Conservation (phyloP, 2,888 invertebrate genomes). For the Clusia tigrina region DNA sequence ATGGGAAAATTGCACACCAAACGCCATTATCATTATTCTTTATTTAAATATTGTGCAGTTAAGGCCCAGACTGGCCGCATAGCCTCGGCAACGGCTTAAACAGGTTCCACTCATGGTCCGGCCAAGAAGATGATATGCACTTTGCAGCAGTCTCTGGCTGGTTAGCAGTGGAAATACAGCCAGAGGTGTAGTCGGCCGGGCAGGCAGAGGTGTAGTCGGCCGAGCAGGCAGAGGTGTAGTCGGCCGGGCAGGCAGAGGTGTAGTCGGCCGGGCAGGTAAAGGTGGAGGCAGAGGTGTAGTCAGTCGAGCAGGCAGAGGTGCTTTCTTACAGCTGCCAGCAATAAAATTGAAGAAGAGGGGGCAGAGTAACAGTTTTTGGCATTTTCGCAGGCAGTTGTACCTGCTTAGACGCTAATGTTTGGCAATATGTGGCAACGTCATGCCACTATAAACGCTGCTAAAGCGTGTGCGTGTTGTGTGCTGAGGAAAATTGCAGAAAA, state of each 20-base stretch:
- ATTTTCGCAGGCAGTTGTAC: background rate
- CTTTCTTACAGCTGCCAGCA: no score
- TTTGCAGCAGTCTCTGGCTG: background rate
- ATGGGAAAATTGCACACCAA: background rate
- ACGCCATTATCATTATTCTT: background rate
- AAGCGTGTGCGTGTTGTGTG: slow-evolving; percentile 3
- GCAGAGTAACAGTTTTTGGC: slow-evolving; percentile 5
- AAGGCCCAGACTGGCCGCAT: background rate
- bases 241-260: no score
- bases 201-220: no score
- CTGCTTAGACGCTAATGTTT: no score
- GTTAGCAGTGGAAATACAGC: no score
- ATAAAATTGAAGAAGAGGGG: no score
- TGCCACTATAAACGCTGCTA: background rate
- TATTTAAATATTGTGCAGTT: background rate
- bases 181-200: no score
- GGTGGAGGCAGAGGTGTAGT: background rate
- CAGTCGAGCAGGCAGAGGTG: background rate
- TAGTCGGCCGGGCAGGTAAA: slow-evolving; percentile 3
- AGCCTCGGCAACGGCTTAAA: slow-evolving; percentile 20
- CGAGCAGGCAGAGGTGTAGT: no score
- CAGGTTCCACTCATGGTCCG: slow-evolving; percentile 9
- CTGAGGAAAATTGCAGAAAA: slow-evolving; percentile 11
- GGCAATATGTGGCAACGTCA: background rate
- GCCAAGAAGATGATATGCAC: background rate